Percentiles rank a stretch among this genome's conserved stretches.
Evolutionary conservation across 2,113 vertebrate genomes (phyloP).

Genomic region (Leptobrachium ailaonicum): DNA sequence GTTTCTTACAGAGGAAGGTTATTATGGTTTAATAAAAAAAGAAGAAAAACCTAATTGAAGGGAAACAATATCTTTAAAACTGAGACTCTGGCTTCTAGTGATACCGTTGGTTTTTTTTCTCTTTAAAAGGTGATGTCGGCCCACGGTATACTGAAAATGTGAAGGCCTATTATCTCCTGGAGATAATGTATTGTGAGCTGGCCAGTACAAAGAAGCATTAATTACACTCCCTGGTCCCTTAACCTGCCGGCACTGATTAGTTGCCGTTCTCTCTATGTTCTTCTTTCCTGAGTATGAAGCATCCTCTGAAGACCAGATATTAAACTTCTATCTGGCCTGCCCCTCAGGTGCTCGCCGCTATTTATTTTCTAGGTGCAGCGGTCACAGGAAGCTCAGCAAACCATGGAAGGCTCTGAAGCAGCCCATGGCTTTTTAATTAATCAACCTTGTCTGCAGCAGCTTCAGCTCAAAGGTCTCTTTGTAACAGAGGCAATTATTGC

Average conservation of each 20-base stretch:
- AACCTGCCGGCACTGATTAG: constrained; percentile 42
- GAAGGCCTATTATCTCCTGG: constrained; percentile 54
- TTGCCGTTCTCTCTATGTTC: constrained; percentile 45
- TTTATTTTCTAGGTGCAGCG: constrained; percentile 53
- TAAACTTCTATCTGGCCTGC: constrained; percentile 50
- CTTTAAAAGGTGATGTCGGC: constrained; percentile 29
- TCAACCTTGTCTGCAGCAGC: constrained; percentile 57
- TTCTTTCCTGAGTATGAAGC: constrained; percentile 37
- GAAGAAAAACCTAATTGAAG: too few species aligned
- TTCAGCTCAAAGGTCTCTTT: constrained; percentile 61
- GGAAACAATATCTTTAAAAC: neutral
- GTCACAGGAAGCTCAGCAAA: constrained; percentile 55
- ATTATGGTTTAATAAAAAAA: neutral
- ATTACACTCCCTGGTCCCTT: constrained; percentile 38
- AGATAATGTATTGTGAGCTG: constrained; percentile 53
- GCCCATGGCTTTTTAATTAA: constrained; percentile 64
- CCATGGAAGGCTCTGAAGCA: constrained; percentile 50
- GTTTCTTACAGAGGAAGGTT: too few species aligned
- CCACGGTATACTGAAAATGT: constrained; percentile 1
- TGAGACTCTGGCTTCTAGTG: neutral
- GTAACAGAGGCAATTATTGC: constrained; percentile 69
- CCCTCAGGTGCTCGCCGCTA: constrained; percentile 51
- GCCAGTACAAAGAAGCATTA: constrained; percentile 44
- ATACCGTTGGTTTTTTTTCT: neutral
- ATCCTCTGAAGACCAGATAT: constrained; percentile 53